Evolutionary conservation across 1,140 invertebrate species (phyloP).

Genomic region (Stegodyphus mimosarum): DNA sequence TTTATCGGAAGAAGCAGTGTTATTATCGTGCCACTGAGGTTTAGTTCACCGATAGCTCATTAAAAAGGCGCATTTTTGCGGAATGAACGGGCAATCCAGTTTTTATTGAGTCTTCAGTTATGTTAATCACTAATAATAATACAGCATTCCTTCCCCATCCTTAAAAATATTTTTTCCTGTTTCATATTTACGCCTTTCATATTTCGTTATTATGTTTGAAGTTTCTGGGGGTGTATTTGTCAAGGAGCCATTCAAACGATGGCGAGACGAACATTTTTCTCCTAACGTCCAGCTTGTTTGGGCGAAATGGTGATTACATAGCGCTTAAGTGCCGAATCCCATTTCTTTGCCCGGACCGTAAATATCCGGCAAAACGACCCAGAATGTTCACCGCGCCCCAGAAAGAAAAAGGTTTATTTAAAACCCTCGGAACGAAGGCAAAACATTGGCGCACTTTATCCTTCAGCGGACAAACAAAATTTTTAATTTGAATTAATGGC

Average conservation of each 20-base stretch:
- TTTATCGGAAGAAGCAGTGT: not conserved
- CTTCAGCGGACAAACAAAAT: constrained; percentile 52
- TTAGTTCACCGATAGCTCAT: constrained; percentile 12
- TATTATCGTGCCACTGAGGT: not conserved
- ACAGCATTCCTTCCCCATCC: not conserved
- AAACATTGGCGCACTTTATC: constrained; percentile 55
- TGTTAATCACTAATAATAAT: constrained; percentile 40
- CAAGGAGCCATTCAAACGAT: constrained; percentile 43
- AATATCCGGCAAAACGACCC: constrained; percentile 51
- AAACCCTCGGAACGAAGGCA: constrained; percentile 22
- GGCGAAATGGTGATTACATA: constrained; percentile 60
- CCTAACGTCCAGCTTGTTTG: constrained; percentile 43
- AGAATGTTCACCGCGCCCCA: not conserved
- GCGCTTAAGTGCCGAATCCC: constrained; percentile 59
- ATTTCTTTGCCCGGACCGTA: constrained; percentile 56
- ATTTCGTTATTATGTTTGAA: constrained; percentile 58
- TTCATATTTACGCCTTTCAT: constrained; percentile 51
- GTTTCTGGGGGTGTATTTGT: constrained; percentile 56
- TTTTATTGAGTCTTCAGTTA: constrained; percentile 39
- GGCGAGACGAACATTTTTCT: constrained; percentile 36
- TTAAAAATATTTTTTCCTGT: constrained; percentile 4
- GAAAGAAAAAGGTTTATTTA: constrained; percentile 47
- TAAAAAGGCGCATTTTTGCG: constrained; percentile 26
- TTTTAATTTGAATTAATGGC: constrained; percentile 59
- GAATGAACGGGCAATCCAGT: constrained; percentile 14